Evolutionary conservation across 2,888 invertebrate species (phyloP).

Genomic region (Muscina levida): DNA sequence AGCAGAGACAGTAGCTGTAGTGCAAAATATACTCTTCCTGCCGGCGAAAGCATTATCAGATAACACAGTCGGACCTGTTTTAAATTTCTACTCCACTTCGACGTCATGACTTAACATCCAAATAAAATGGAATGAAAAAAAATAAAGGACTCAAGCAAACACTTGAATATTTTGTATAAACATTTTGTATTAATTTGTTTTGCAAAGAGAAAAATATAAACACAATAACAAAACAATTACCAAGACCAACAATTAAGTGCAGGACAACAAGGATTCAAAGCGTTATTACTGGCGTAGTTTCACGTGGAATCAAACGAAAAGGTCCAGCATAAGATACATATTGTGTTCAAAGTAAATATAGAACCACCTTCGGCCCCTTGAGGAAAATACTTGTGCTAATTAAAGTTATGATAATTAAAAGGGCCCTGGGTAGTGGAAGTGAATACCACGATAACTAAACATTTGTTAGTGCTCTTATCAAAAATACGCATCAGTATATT

Average conservation of each 20-base stretch:
- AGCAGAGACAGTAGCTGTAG: not conserved
- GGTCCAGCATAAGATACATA: not conserved
- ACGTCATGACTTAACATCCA: not conserved
- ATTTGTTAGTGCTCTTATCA: too few relatives aligned
- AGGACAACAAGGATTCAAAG: not conserved
- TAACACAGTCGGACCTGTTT: slow-evolving; percentile 4
- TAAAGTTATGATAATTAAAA: slow-evolving; percentile 27
- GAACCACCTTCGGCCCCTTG: slow-evolving; percentile 1
- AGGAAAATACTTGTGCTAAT: slow-evolving; percentile 11
- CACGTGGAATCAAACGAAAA: not conserved
- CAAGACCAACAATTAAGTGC: not conserved
- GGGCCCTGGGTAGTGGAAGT: not conserved
- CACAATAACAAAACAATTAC: slow-evolving; percentile 14
- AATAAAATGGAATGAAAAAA: not conserved
- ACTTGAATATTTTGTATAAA: slow-evolving; percentile 9
- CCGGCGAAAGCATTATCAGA: slow-evolving; percentile 25
- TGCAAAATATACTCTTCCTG: not conserved
- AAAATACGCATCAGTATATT: too few relatives aligned
- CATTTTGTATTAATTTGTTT: slow-evolving; percentile 3
- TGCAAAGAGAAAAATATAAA: slow-evolving; percentile 20
- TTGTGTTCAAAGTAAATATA: not conserved
- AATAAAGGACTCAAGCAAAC: slow-evolving; percentile 6
- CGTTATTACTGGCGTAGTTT: not conserved
- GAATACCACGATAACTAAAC: not conserved
- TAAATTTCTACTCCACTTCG: not conserved